A percentile compares a stretch with the other conserved stretches of the same genome.
Conservation (phyloP, 2,113 vertebrate genomes). For the Gobio gobio region DNA sequence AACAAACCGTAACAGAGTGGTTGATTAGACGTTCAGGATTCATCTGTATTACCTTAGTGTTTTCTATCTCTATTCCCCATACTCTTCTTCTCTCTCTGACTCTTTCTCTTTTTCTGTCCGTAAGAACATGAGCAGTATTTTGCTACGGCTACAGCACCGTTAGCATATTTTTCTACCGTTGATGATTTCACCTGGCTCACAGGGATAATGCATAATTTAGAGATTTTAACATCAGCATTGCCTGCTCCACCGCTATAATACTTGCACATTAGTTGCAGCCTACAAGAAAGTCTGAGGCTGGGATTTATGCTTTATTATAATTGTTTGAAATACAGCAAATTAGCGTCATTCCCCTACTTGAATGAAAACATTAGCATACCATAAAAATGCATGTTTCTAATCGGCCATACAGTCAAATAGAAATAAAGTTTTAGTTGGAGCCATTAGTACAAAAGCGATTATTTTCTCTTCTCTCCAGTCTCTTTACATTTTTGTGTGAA, state of each 20-base stretch:
- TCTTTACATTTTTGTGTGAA: neutral
- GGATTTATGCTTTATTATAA: slow-evolving; percentile 2
- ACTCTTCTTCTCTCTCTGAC: slow-evolving; percentile 27
- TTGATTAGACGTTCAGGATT: neutral
- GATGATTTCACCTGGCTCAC: slow-evolving; percentile 28
- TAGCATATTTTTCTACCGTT: slow-evolving; percentile 13
- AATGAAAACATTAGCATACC: slow-evolving; percentile 18
- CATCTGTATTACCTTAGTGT: neutral
- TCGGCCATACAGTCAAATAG: neutral
- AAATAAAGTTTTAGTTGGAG: slow-evolving; percentile 17
- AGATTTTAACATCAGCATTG: slow-evolving; percentile 16
- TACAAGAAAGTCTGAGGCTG: neutral
- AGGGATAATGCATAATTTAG: slow-evolving; percentile 31
- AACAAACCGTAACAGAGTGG: neutral
- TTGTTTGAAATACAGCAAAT: slow-evolving; percentile 7
- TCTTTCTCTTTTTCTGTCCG: slow-evolving; percentile 33
- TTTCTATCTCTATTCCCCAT: slow-evolving; percentile 24
- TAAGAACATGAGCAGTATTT: slow-evolving; percentile 7
- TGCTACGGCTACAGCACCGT: slow-evolving; percentile 3
- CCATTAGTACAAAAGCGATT: neutral
- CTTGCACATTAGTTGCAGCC: neutral
- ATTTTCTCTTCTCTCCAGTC: neutral
- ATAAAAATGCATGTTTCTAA: slow-evolving; percentile 21
- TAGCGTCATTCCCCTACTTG: neutral
- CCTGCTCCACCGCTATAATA: neutral